Base-by-base conservation (phyloP, 2,113 vertebrate species). In the Mugil cephalus region DNA sequence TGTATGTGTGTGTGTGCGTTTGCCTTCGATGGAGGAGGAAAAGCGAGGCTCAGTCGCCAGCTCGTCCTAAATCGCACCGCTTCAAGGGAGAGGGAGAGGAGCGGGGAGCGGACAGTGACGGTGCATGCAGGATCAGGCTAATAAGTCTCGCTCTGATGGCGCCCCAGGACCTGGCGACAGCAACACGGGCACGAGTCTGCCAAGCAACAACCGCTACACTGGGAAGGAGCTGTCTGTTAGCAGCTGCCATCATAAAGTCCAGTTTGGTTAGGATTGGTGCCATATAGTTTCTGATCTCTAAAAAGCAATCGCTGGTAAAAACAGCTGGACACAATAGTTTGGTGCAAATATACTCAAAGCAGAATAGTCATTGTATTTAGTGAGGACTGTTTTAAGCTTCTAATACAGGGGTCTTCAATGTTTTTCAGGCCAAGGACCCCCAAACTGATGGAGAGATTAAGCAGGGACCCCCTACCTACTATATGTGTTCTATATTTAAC, bases 11-110 rank as follows among this genome's bases (percentile, higher is more conserved):
- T 13, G 4, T 64, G 48, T 34, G 47, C 59, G 55, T 85, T 84
- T 83, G 47, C 85, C 78, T 85, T 77, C 61, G 54, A 69, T 76
- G 70, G 73, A 75, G 51, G 36, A 38, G n/a, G 46, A 47, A n/a
- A 69, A 68, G 63, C 35, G 40, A 54, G 56, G 43, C 66, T 83
- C 66, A 19, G 39, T 77, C 59, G 2, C 47, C 66, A 51, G 42
- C 50, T 80, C 52, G 46, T 59, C 45, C 47, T 81, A 83, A 82
- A 85, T 74, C 64, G 52, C 30, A 40, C 18, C 17, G 58, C 42
- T 30, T n/a, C n/a, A n/a, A n/a, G n/a, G n/a, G 24, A 2, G 24
- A 30, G 24, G 30, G 43, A 47, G 63, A 62, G 51, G 40, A 59
- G 52, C 6, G 19, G 59, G 54, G 35, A 75, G 52, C 12, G 24